Conservation (phyloP, 1,140 invertebrate species). For the Cotesia vestalis region DNA sequence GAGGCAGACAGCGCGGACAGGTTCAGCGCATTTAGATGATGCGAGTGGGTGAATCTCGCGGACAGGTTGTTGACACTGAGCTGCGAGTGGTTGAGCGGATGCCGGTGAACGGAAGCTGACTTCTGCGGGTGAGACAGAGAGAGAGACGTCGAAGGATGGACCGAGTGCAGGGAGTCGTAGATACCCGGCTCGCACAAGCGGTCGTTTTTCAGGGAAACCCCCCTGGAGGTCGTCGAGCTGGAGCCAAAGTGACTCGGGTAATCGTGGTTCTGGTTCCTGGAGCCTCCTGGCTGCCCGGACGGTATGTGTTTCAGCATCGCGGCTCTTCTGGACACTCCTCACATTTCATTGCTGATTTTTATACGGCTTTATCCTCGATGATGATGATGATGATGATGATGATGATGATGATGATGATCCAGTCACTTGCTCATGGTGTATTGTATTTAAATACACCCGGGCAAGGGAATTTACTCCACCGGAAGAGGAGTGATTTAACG, state of each 20-base stretch:
- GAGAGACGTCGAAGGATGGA: slow-evolving; percentile 35
- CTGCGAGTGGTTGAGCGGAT: slow-evolving; percentile 61
- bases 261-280: slow-evolving; percentile 57
- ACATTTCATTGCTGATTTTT: background rate
- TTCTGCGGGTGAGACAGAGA: slow-evolving; percentile 41
- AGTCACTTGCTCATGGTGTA: background rate
- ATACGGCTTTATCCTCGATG: too few relatives aligned
- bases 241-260: slow-evolving; percentile 49
- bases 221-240: slow-evolving; percentile 28
- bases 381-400: background rate
- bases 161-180: slow-evolving; percentile 52
- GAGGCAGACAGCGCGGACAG: slow-evolving; percentile 74
- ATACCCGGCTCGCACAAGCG: slow-evolving; percentile 44
- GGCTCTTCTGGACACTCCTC: slow-evolving; percentile 10
- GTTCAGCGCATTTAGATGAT: slow-evolving; percentile 70
- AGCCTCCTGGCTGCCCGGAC: slow-evolving; percentile 63
- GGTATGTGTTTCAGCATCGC: slow-evolving; percentile 66
- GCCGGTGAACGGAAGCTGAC: slow-evolving; percentile 51
- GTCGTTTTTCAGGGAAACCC: slow-evolving; percentile 41
- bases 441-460: background rate
- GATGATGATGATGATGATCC: background rate
- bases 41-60: slow-evolving; percentile 60
- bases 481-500: background rate
- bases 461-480: background rate
- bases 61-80: slow-evolving; percentile 62